A percentile compares a stretch with the other conserved stretches of the same genome.
Conservation (phyloP, 2,113 vertebrate genomes). For the Brachyhypopomus gauderio region DNA sequence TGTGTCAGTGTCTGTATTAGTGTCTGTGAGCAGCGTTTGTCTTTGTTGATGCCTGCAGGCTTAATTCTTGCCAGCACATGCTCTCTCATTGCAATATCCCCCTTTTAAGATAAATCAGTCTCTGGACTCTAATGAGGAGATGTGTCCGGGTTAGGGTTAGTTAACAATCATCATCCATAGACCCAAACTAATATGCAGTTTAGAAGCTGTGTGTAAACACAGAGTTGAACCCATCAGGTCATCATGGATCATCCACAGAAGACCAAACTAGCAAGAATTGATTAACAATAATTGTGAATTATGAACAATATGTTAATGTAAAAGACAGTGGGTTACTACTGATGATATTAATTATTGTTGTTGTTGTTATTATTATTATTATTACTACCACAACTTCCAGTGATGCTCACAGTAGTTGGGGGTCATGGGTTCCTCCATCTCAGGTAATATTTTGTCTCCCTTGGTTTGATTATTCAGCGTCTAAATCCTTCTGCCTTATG, state of each 20-base stretch:
- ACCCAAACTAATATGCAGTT: neutral
- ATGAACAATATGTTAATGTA: neutral
- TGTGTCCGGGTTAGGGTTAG: no score
- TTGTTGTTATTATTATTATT: neutral
- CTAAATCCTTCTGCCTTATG: no score
- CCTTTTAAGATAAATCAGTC: neutral
- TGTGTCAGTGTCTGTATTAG: neutral
- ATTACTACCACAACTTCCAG: neutral
- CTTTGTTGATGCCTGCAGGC: neutral
- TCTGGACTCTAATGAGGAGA: neutral
- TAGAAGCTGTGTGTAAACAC: neutral
- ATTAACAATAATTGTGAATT: neutral
- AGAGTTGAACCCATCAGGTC: neutral
- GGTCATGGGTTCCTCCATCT: no score
- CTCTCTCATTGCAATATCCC: neutral
- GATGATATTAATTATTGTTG: neutral
- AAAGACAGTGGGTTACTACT: neutral
- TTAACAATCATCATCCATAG: neutral
- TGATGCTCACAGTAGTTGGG: no score
- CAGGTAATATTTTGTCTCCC: no score
- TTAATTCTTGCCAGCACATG: no score
- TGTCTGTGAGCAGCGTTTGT: neutral
- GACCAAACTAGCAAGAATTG: neutral
- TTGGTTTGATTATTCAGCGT: no score
- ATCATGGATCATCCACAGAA: neutral